Conservation (phyloP, 2,888 invertebrate species). For the Ophioninae sp. region DNA sequence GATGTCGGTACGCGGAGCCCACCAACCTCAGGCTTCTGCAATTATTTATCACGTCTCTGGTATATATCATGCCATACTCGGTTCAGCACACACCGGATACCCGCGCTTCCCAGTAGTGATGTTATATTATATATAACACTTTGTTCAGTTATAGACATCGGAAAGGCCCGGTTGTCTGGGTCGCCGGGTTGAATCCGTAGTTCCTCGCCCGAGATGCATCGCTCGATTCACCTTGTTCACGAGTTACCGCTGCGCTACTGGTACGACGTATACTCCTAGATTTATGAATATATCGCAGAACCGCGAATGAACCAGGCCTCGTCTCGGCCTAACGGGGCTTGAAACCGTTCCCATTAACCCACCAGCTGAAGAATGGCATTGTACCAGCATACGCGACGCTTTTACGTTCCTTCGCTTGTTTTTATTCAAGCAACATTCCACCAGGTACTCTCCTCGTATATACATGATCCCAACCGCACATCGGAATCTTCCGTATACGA, state of each 20-base stretch:
- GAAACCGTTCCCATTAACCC: conserved; percentile 79
- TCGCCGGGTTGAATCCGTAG: conserved; percentile 33
- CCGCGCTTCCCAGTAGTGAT: conserved; percentile 6
- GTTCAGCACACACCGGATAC: conserved; percentile 18
- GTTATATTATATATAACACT: conserved; percentile 54
- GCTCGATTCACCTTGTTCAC: conserved; percentile 49
- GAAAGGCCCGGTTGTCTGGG: conserved; percentile 38
- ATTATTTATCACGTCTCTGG: conserved; percentile 65
- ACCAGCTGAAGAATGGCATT: conserved; percentile 68
- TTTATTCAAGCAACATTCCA: conserved; percentile 66
- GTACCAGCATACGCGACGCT: conserved; percentile 28
- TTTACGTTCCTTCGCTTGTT: conserved; percentile 68
- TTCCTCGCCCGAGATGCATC: conserved; percentile 46
- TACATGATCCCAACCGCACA: conserved; percentile 68
- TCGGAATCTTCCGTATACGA: conserved; percentile 70
- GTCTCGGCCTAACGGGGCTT: conserved; percentile 72
- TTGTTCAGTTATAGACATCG: conserved; percentile 45
- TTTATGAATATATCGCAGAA: conserved; percentile 5
- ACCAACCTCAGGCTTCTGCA: conserved; percentile 56
- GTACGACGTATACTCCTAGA: conserved; percentile 30
- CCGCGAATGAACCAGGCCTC: conserved; percentile 39
- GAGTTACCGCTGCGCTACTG: conserved; percentile 41
- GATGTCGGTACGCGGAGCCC: conserved; percentile 63
- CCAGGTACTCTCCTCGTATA: conserved; percentile 8
- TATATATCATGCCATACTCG: conserved; percentile 55